These are phyloP conservation scores for Psilopsiagon aymara DNA, from an alignment of 2,113 vertebrate species.

Conservation along the genomic window DNA sequence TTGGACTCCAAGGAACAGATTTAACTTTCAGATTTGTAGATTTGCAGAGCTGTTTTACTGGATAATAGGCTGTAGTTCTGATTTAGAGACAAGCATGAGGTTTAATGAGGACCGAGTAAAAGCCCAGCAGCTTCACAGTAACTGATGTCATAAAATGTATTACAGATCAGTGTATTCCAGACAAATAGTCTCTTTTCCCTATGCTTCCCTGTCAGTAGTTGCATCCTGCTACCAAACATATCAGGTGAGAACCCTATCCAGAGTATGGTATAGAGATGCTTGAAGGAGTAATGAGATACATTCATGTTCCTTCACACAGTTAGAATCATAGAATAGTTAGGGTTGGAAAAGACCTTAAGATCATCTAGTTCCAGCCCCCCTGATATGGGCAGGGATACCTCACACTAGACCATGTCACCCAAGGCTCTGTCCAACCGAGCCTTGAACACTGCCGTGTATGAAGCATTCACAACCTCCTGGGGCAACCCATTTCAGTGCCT, in stretches of 20 bases:
- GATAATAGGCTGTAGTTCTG: neutral
- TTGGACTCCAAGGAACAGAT: neutral
- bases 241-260: neutral
- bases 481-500: too few species aligned
- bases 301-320: neutral
- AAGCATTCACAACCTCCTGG: too few species aligned
- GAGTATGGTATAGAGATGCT: neutral
- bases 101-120: neutral
- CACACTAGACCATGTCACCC: too few species aligned
- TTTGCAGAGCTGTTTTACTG: neutral
- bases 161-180: neutral
- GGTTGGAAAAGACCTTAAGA: neutral
- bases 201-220: neutral
- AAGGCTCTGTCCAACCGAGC: too few species aligned
- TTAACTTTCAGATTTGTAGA: neutral
- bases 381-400: too few species aligned
- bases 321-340: neutral
- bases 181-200: neutral
- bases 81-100: neutral
- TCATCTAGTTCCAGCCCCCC: neutral
- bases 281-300: neutral
- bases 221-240: neutral
- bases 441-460: too few species aligned
- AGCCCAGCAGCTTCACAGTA: neutral
- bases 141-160: neutral